Percentiles rank a stretch among this genome's conserved stretches.
Conservation (phyloP, 2,113 vertebrate genomes). For the Lichenostomus cassidix region DNA sequence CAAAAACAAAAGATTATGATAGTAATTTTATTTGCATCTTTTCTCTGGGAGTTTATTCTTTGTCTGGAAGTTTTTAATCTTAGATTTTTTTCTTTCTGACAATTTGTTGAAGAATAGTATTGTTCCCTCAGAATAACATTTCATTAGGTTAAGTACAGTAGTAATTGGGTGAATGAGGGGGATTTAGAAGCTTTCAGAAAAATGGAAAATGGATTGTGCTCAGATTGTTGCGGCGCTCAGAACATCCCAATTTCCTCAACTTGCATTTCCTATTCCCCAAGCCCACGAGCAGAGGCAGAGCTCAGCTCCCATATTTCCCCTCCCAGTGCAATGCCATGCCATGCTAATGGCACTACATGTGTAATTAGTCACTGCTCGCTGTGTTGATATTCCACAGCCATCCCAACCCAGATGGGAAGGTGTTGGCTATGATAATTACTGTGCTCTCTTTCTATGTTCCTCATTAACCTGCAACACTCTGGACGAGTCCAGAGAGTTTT, state of each 20-base stretch:
- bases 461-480: slow-evolving; percentile 60
- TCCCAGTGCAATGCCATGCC: neutral
- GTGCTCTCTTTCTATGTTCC: slow-evolving; percentile 41
- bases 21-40: slow-evolving; percentile 85
- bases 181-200: slow-evolving; percentile 74
- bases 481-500: slow-evolving; percentile 46
- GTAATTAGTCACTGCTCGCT: neutral
- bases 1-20: slow-evolving; percentile 90
- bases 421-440: slow-evolving; percentile 41
- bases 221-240: slow-evolving; percentile 51
- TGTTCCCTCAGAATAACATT: slow-evolving; percentile 84
- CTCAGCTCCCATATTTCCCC: neutral
- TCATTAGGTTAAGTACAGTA: slow-evolving; percentile 81
- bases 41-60: slow-evolving; percentile 85
- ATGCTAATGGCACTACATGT: neutral
- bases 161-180: slow-evolving; percentile 73
- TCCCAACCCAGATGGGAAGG: slow-evolving; percentile 51
- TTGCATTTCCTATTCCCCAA: slow-evolving; percentile 31
- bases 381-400: slow-evolving; percentile 37
- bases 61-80: slow-evolving; percentile 88
- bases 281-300: neutral
- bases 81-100: slow-evolving; percentile 72
- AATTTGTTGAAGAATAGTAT: slow-evolving; percentile 76
- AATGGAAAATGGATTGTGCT: slow-evolving; percentile 80
- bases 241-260: neutral